Conservation (phyloP, 2,797 vertebrate genomes). For the Phalloptychus januarius region DNA sequence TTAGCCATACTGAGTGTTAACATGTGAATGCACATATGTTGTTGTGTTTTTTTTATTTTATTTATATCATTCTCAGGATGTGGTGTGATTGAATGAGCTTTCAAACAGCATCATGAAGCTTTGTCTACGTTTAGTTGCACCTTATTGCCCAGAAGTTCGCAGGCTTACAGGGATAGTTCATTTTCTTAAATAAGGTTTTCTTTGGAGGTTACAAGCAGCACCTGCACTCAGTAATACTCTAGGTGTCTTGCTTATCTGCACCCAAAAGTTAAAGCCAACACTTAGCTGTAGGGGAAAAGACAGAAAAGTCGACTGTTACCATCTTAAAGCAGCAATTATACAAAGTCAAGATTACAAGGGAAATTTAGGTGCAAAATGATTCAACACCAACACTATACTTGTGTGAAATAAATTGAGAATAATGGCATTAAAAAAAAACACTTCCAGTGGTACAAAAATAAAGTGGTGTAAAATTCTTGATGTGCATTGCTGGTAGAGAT, state of each 20-base stretch:
- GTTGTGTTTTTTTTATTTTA: slow-evolving; percentile 9
- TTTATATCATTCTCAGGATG: slow-evolving; percentile 30
- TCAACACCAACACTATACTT: background rate
- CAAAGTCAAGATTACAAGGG: background rate
- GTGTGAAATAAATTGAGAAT: background rate
- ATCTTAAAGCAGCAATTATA: background rate
- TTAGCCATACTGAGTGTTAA: slow-evolving; percentile 20
- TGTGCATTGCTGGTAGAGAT: background rate
- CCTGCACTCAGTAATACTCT: background rate
- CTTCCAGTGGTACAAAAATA: background rate
- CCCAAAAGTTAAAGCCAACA: background rate
- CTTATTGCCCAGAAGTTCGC: slow-evolving; percentile 59
- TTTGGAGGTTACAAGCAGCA: background rate
- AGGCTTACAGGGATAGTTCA: background rate
- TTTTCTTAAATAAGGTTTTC: background rate
- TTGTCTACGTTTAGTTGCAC: slow-evolving; percentile 50
- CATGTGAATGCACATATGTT: slow-evolving; percentile 15
- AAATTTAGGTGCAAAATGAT: background rate
- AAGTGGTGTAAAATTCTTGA: background rate
- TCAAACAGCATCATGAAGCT: slow-evolving; percentile 40
- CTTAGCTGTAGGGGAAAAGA: background rate
- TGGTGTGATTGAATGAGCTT: slow-evolving; percentile 23
- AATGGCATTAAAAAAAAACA: too few species aligned
- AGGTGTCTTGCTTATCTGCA: background rate
- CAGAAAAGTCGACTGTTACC: background rate